Conservation (phyloP, 2,888 invertebrate species). For the Aporophyla nigra region DNA sequence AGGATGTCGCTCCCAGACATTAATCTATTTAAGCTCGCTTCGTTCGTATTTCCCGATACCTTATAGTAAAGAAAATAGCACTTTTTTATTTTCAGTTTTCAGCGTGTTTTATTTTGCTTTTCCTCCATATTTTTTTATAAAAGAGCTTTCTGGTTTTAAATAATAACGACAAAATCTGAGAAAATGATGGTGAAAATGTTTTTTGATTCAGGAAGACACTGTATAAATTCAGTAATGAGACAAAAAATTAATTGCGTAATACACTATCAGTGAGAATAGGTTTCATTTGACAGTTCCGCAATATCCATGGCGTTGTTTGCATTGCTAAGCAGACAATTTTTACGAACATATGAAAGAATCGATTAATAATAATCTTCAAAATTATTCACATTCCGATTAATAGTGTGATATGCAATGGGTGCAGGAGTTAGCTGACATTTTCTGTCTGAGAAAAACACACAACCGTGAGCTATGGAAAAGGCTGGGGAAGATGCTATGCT, state of each 20-base stretch:
- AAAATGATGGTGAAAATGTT: not conserved
- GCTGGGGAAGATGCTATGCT: too few species aligned
- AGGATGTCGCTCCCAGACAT: constrained; percentile 23
- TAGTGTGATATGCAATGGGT: too few species aligned
- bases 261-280: too few species aligned
- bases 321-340: too few species aligned
- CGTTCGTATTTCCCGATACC: constrained; percentile 35
- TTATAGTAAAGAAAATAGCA: constrained; percentile 29
- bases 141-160: not conserved
- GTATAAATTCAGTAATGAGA: not conserved
- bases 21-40: constrained; percentile 46
- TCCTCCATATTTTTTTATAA: not conserved
- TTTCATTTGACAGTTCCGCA: too few species aligned
- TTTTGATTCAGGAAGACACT: too few species aligned
- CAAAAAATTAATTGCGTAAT: too few species aligned
- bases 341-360: too few species aligned
- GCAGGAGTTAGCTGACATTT: not conserved
- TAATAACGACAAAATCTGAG: not conserved
- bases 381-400: too few species aligned
- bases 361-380: too few species aligned
- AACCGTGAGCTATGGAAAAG: too few species aligned
- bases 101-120: constrained; percentile 4
- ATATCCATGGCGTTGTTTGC: too few species aligned
- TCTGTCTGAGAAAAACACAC: not conserved
- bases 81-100: constrained; percentile 21